A percentile compares a stretch with the other conserved stretches of the same genome.
These are phyloP conservation scores for Oryctes rhinoceros DNA, from an alignment of 1,140 invertebrate genomes.

Conservation along the genomic window DNA sequence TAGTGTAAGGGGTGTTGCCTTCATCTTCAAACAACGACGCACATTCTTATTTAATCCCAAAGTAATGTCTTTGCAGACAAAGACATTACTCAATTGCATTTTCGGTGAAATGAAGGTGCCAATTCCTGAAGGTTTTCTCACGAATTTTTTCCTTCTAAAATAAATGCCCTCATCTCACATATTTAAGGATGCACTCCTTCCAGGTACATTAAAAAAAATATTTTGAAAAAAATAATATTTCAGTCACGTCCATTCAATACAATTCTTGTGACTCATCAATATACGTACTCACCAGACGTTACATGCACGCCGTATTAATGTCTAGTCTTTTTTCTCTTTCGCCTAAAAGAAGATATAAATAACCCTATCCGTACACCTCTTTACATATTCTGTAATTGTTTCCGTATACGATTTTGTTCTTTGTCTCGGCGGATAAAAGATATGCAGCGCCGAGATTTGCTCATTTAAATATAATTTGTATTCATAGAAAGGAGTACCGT, in stretches of 20 bases:
- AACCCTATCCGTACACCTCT: slow-evolving; percentile 8
- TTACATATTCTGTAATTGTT: slow-evolving; percentile 16
- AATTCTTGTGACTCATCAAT: slow-evolving; percentile 5
- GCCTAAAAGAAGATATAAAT: slow-evolving; percentile 10
- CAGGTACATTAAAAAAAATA: not conserved
- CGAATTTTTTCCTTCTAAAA: too few relatives aligned
- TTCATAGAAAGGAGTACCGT: not conserved
- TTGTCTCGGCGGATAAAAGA: not conserved
- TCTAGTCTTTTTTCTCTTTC: not conserved
- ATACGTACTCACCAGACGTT: not conserved
- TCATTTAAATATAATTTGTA: slow-evolving; percentile 20
- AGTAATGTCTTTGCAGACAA: too few relatives aligned
- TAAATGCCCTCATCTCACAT: too few relatives aligned
- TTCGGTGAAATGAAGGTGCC: too few relatives aligned
- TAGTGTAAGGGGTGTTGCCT: too few relatives aligned
- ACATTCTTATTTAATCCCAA: too few relatives aligned
- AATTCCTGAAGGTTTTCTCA: too few relatives aligned
- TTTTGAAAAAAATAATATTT: not conserved
- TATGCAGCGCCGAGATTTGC: slow-evolving; percentile 6
- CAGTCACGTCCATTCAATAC: not conserved
- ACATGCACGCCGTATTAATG: not conserved
- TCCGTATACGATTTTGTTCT: slow-evolving; percentile 4
- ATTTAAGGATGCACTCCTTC: not conserved
- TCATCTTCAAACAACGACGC: too few relatives aligned
- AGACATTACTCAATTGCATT: too few relatives aligned